Conservation (phyloP, 2,888 invertebrate genomes). For the Cephus rjabovi region DNA sequence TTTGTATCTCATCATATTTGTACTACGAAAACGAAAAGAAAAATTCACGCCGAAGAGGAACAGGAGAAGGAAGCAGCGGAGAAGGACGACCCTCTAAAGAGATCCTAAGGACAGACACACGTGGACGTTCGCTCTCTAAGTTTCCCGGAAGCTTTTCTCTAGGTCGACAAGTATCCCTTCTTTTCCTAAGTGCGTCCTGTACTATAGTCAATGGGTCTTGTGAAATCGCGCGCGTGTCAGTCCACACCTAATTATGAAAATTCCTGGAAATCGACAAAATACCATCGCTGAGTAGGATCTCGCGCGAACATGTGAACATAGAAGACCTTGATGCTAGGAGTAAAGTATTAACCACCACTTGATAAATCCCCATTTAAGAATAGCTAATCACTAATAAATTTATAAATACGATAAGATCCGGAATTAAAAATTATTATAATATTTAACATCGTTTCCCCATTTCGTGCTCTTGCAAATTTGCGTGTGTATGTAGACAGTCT, state of each 20-base stretch:
- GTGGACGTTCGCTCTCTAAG: neutral
- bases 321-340: neutral
- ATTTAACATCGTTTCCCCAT: neutral
- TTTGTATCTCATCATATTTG: conserved; percentile 34
- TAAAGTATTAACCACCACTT: too few relatives aligned
- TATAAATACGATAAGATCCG: neutral
- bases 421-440: neutral
- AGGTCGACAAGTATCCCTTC: neutral
- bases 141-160: neutral
- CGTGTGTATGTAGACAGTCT: conserved; percentile 29
- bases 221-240: neutral
- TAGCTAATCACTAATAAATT: neutral
- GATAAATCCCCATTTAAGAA: too few relatives aligned
- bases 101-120: neutral
- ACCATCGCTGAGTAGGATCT: neutral
- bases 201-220: neutral
- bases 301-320: neutral
- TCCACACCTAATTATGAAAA: neutral
- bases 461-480: neutral
- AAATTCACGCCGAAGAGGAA: neutral
- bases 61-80: neutral
- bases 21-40: conserved; percentile 31
- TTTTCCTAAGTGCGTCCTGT: neutral
- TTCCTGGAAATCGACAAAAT: neutral
- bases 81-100: neutral